Evolutionary conservation across 1,140 invertebrate genomes (phyloP).

Genomic region (Druon quercuslanigerum): DNA sequence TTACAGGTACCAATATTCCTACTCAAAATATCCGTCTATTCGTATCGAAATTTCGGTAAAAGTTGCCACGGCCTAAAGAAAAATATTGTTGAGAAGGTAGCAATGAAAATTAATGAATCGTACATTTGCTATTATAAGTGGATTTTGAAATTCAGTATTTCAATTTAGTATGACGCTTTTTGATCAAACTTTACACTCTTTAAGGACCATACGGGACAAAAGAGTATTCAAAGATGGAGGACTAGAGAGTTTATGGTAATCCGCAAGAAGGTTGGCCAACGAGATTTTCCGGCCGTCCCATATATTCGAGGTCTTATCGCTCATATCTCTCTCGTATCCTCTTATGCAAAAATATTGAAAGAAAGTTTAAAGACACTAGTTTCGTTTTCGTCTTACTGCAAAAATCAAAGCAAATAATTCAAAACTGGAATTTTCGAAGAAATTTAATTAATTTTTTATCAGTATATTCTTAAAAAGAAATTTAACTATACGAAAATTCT

Average conservation of each 20-base stretch:
- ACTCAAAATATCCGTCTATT: too few species aligned
- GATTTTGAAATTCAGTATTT: background rate
- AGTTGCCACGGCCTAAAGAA: background rate
- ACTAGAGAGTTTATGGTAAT: constrained; percentile 16
- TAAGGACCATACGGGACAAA: background rate
- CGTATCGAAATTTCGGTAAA: too few species aligned
- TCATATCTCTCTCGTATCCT: constrained; percentile 10
- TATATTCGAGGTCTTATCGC: constrained; percentile 6
- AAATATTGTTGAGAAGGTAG: background rate
- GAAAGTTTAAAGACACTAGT: background rate
- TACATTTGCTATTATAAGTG: background rate
- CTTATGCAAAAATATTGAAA: constrained; percentile 25
- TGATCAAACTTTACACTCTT: constrained; percentile 26
- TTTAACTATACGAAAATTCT: too few species aligned
- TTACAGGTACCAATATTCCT: too few species aligned
- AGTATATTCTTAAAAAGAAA: too few species aligned
- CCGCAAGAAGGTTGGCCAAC: constrained; percentile 22
- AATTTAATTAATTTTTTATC: background rate
- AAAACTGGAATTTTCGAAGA: background rate
- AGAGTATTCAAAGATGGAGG: constrained; percentile 16
- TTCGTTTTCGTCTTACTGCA: background rate
- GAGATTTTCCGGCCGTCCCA: constrained; percentile 26
- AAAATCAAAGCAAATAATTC: background rate
- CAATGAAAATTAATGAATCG: background rate
- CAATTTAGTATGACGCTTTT: background rate